Percentiles rank a stretch among this genome's conserved stretches.
Evolutionary conservation across 2,113 vertebrate genomes (phyloP).

Genomic region (Antennarius striatus): DNA sequence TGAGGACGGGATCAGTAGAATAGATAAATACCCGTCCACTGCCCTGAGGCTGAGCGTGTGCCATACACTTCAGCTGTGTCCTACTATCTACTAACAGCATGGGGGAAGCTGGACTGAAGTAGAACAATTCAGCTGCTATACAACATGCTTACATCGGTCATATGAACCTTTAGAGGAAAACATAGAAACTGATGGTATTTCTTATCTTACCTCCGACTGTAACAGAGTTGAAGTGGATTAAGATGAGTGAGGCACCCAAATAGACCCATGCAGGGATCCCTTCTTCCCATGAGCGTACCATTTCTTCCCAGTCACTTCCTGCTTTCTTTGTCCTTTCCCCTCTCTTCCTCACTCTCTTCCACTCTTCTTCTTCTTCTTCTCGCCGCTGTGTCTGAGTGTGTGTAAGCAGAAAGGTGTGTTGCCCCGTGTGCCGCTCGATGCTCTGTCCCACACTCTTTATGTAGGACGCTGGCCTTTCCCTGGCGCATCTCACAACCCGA

Average conservation of each 20-base stretch:
- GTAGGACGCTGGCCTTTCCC: constrained; percentile 81
- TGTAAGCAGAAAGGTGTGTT: constrained; percentile 56
- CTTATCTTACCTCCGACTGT: constrained; percentile 78
- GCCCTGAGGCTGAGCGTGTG: constrained; percentile 52
- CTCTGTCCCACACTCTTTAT: constrained; percentile 80
- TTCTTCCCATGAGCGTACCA: constrained; percentile 63
- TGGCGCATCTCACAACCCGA: constrained; percentile 74
- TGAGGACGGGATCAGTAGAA: constrained; percentile 55
- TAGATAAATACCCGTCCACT: constrained; percentile 49
- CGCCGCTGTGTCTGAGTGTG: constrained; percentile 10
- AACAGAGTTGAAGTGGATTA: constrained; percentile 55
- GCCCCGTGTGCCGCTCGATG: constrained; percentile 66
- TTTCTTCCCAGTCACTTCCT: constrained; percentile 60
- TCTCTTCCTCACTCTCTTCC: constrained; percentile 22
- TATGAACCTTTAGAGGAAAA: constrained; percentile 10
- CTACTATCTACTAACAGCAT: constrained; percentile 39
- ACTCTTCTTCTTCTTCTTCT: constrained; percentile 14
- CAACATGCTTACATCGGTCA: constrained; percentile 9
- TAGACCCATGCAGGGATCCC: constrained; percentile 60
- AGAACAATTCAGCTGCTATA: constrained; percentile 41
- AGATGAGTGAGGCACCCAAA: constrained; percentile 64
- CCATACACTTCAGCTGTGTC: constrained; percentile 53
- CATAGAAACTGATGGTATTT: constrained; percentile 19
- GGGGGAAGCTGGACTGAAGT: constrained; percentile 44
- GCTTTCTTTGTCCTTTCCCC: constrained; percentile 33